These are phyloP conservation scores for Platyrinchus mystaceus DNA, from an alignment of 2,797 vertebrate species.

Conservation along the genomic window DNA sequence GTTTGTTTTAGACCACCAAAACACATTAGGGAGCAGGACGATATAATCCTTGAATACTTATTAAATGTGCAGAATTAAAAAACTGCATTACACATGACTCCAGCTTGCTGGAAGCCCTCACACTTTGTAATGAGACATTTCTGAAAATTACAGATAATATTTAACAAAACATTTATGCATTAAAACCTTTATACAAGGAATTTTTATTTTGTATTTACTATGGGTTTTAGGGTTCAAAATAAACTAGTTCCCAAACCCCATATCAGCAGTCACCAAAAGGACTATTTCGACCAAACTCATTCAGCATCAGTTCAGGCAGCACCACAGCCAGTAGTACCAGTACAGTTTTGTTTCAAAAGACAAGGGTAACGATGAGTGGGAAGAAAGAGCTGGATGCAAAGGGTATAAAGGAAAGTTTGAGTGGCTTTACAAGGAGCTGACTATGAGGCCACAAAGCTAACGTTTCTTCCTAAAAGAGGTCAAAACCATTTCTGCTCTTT, in stretches of 20 bases:
- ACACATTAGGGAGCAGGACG: conserved; percentile 38
- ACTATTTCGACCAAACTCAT: neutral
- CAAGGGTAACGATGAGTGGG: neutral
- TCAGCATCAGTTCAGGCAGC: neutral
- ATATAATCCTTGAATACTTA: conserved; percentile 44
- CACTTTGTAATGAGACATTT: neutral
- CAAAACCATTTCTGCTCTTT: neutral
- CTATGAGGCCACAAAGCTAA: neutral
- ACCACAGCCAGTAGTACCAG: neutral
- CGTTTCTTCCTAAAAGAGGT: neutral
- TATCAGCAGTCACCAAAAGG: neutral
- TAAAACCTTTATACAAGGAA: neutral
- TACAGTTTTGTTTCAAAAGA: neutral
- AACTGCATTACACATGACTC: neutral
- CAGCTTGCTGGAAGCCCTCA: neutral
- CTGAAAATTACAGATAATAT: neutral
- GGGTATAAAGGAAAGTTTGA: neutral
- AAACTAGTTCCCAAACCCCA: neutral
- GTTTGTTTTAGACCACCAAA: conserved; percentile 53
- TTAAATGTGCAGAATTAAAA: neutral
- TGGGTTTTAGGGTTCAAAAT: neutral
- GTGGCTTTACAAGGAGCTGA: neutral
- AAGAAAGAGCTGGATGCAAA: neutral
- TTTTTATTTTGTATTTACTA: neutral
- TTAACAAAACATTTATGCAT: neutral